phyloP scores from a whole-genome alignment of 2,113 vertebrate species.

The Amphiprion percula region DNA sequence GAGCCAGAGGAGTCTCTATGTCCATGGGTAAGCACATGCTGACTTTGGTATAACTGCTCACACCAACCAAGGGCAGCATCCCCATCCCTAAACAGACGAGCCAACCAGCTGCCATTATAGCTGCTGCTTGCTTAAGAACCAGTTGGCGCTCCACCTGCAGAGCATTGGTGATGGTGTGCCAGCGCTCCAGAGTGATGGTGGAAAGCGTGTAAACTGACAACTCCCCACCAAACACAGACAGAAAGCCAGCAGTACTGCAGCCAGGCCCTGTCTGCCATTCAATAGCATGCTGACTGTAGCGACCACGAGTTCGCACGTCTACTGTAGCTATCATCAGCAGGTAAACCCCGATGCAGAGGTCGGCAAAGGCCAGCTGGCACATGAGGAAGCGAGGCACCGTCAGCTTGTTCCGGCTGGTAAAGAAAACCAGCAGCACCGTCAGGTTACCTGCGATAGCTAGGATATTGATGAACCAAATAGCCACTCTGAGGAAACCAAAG shows the following conservation, averaged over 20 bases:
- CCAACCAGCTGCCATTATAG: slow-evolving; percentile 91
- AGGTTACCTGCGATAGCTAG: slow-evolving; percentile 91
- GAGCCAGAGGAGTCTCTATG: slow-evolving; percentile 86
- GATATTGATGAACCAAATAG: slow-evolving; percentile 93
- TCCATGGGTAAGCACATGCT: slow-evolving; percentile 97
- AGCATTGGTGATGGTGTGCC: slow-evolving; percentile 93
- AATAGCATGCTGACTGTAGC: slow-evolving; percentile 93
- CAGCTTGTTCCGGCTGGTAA: slow-evolving; percentile 92
- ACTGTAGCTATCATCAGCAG: slow-evolving; percentile 92
- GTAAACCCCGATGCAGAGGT: slow-evolving; percentile 95
- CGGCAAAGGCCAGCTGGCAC: slow-evolving; percentile 94
- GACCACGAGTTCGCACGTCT: slow-evolving; percentile 88
- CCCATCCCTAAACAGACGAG: slow-evolving; percentile 88
- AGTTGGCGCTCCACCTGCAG: slow-evolving; percentile 90
- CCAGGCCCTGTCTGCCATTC: slow-evolving; percentile 95
- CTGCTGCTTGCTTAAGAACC: slow-evolving; percentile 86
- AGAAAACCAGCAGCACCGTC: slow-evolving; percentile 90
- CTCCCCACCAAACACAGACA: slow-evolving; percentile 94
- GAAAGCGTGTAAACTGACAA: slow-evolving; percentile 92
- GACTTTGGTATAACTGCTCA: slow-evolving; percentile 95
- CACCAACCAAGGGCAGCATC: slow-evolving; percentile 88
- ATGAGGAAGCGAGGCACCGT: slow-evolving; percentile 94
- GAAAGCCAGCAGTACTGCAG: slow-evolving; percentile 91
- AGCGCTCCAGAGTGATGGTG: slow-evolving; percentile 92
- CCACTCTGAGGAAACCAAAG: slow-evolving; percentile 88